phyloP scores from a whole-genome alignment of 2,888 invertebrate genomes.

The Cataglyphis rosenhaueri region DNA sequence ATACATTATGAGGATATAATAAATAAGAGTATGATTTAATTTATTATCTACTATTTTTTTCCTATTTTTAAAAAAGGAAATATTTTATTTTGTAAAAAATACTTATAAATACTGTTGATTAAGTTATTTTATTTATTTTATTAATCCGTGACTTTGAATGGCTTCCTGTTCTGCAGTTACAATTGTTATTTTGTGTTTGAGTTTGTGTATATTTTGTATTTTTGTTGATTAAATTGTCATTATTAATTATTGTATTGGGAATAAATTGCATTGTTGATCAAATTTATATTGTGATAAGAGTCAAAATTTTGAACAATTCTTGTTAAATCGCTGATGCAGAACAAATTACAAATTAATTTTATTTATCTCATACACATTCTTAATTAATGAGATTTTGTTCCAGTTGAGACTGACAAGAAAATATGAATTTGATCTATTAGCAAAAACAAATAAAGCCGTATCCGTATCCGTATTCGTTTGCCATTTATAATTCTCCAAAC shows the following conservation, averaged over 20 bases:
- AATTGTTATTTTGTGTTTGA: too few species aligned
- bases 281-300: neutral
- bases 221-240: neutral
- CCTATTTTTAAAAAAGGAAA: neutral
- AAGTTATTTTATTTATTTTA: neutral
- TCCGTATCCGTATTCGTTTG: neutral
- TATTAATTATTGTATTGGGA: neutral
- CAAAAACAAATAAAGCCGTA: neutral
- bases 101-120: neutral
- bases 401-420: neutral
- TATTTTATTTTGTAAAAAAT: neutral
- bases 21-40: neutral
- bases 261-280: neutral
- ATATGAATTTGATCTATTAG: neutral
- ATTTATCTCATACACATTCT: neutral
- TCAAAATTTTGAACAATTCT: neutral
- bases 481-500: neutral
- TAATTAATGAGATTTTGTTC: neutral
- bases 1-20: neutral
- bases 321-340: neutral
- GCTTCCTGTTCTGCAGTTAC: too few species aligned
- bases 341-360: conserved; percentile 9
- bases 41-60: neutral
- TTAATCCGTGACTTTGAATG: too few species aligned
- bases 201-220: too few species aligned